phyloP scores from a whole-genome alignment of 2,797 vertebrate species.

The Urocyon cinereoargenteus region DNA sequence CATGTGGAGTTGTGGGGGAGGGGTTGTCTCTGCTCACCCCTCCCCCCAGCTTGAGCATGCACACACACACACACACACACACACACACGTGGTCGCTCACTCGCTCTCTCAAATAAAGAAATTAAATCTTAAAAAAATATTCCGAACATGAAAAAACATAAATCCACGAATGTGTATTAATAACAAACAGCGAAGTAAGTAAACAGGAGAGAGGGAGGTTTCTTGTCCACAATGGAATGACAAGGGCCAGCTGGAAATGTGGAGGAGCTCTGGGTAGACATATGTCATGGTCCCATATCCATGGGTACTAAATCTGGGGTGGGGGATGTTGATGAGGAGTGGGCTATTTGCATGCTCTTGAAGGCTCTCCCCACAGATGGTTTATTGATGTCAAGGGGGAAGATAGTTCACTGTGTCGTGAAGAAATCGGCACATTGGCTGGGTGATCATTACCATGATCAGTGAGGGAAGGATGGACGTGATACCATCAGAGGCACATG shows the following conservation, averaged over 20 bases:
- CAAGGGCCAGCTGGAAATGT: not conserved
- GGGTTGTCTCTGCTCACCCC: too few relatives aligned
- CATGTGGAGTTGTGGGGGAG: too few relatives aligned
- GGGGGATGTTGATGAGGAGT: too few relatives aligned
- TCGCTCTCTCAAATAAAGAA: not conserved
- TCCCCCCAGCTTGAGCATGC: too few relatives aligned
- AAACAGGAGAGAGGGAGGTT: not conserved
- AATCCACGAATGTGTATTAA: not conserved
- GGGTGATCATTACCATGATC: not conserved
- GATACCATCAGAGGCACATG: not conserved
- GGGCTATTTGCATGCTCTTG: not conserved
- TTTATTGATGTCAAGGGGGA: not conserved
- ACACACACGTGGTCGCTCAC: too few relatives aligned
- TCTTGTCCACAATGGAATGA: not conserved
- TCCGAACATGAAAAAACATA: not conserved
- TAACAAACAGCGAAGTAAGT: not conserved
- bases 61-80: too few relatives aligned
- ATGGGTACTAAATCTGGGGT: not conserved
- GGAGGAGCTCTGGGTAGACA: not conserved
- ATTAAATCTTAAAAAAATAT: not conserved
- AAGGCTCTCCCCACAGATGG: not conserved
- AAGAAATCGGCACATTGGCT: not conserved
- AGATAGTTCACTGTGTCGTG: not conserved
- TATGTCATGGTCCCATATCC: fast-evolving
- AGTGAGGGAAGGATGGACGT: too few relatives aligned